These are phyloP conservation scores for Tokudaia tokunoshimensis DNA, from an alignment of 2,797 vertebrate genomes.

Conservation along the genomic window DNA sequence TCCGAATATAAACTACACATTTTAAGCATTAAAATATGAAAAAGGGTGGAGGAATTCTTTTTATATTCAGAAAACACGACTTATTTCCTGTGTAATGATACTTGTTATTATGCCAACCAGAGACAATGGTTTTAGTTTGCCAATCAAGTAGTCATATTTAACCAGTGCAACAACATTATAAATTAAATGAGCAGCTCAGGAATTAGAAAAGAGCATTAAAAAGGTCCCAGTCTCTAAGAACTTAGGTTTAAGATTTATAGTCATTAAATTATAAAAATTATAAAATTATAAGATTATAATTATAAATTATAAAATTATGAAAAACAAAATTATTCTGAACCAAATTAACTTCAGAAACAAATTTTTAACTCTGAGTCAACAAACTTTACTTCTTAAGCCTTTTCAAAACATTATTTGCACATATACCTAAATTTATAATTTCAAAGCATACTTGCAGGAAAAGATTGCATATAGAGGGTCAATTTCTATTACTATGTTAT, in stretches of 20 bases:
- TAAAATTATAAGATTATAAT: no score
- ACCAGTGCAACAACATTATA: constrained; percentile 26
- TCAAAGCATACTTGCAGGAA: not conserved
- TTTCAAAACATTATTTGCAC: constrained; percentile 1
- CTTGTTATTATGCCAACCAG: constrained; percentile 35
- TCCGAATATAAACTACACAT: not conserved
- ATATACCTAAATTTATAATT: constrained; percentile 25
- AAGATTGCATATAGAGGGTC: not conserved
- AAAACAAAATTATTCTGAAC: constrained; percentile 27
- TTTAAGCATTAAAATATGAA: constrained; percentile 55
- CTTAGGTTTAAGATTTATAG: not conserved
- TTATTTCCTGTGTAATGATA: constrained; percentile 23
- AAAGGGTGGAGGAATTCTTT: not conserved
- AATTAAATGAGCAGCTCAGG: constrained; percentile 29
- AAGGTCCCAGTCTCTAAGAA: not conserved
- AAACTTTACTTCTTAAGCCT: not conserved
- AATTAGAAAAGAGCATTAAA: not conserved
- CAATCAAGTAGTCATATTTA: constrained; percentile 45
- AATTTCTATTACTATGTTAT: constrained; percentile 38
- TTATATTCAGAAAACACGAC: constrained; percentile 9
- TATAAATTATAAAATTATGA: not conserved
- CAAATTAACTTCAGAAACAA: constrained; percentile 51
- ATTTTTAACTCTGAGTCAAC: constrained; percentile 17
- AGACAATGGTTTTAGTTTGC: not conserved
- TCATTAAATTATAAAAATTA: constrained; percentile 54